Evolutionary conservation across 2,797 vertebrate species (phyloP), one percentile per base, ranked within the genome.

Genomic region (Paramormyrops hopkinsi): DNA sequence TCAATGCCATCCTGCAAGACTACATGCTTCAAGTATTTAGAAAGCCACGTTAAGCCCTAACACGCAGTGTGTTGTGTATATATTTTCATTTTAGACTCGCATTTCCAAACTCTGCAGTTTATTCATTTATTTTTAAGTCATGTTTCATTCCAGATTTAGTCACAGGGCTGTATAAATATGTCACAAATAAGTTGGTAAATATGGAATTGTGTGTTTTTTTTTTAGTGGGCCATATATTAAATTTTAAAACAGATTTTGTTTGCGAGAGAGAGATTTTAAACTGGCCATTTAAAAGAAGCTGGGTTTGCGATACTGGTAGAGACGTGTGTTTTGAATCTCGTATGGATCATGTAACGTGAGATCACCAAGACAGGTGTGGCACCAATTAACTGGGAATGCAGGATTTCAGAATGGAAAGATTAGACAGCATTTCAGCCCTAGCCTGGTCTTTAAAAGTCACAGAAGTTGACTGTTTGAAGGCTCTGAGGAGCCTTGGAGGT

Each of bases 81-180:
- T 53, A 51, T 51, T 86, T 86, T 86, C 84, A 51, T 86, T 86
- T 53, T 85, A 85, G 48, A 53, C 41, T 48, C 48, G 25, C 22
- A 51, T 86, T 86, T 86, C 51, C 46, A 86, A 53, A 37, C 44
- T 46, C 37, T 44, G 19, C 69, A 73, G 69, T 73, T 37, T 37
- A 82, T 82, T 46, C 41, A 46, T 85, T 85, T 85, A 51, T 85
- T 48, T 84, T 48, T 46, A 84, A 48, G 82, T 46, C 11, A 11
- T 29, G 22, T 48, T 85, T 85, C 46, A 85, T 85, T 50, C 48
- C 44, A 51, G 48, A 51, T 85, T 85, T 85, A 48, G 46, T 85
- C n/a, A 85, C 82, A 12, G 82, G 44, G 19, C 46, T 85, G 22
- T 85, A 51, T 85, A 85, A 85, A 85, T 82, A 46, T 85, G 82